phyloP scores from a whole-genome alignment of 2,113 vertebrate species.

The Struthio camelus region DNA sequence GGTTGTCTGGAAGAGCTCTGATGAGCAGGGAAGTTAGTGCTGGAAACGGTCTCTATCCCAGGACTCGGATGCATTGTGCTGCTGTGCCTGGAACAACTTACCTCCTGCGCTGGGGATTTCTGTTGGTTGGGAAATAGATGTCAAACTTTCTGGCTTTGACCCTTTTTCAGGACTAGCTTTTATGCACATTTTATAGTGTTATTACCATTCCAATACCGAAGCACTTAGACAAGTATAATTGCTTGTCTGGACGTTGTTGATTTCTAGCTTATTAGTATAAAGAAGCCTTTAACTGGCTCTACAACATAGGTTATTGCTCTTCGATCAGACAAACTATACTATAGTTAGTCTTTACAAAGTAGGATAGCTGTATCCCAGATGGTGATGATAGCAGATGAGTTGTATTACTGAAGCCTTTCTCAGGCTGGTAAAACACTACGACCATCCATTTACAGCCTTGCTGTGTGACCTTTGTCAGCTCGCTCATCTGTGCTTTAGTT shows the following conservation, averaged over 20 bases:
- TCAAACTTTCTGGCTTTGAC: neutral
- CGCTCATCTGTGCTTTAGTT: neutral
- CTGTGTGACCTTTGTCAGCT: neutral
- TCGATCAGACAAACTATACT: neutral
- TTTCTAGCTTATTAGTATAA: neutral
- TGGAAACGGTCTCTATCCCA: neutral
- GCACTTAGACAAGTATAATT: neutral
- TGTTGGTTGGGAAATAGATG: neutral
- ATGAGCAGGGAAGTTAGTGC: neutral
- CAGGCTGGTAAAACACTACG: too few relatives aligned
- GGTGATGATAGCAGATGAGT: neutral
- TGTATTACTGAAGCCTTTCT: too few relatives aligned
- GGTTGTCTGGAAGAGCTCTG: neutral
- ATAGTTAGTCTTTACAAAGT: neutral
- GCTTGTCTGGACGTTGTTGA: neutral
- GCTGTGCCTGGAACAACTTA: neutral
- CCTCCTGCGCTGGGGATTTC: neutral
- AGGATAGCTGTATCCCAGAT: accelerated
- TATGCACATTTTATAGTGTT: neutral
- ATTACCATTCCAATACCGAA: neutral
- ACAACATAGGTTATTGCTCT: neutral
- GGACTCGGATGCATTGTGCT: neutral
- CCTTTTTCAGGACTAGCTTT: neutral
- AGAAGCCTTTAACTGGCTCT: neutral
- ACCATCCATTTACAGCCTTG: too few relatives aligned